Base-by-base conservation (phyloP, 2,888 invertebrate genomes). In the Dynastes grantii region DNA sequence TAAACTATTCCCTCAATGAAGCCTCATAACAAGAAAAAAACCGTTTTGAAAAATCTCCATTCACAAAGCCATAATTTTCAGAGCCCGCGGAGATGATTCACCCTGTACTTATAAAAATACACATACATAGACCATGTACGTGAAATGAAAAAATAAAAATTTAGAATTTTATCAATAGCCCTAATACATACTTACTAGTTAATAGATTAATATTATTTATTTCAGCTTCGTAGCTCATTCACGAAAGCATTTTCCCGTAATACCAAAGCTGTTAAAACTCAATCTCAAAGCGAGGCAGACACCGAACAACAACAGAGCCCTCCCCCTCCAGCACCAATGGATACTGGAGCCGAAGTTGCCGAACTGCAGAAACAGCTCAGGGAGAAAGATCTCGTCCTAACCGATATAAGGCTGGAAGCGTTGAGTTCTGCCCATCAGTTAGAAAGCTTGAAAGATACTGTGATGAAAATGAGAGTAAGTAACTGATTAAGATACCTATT, bases 371-470 rank as follows among this genome's bases (percentile, higher is more conserved):
- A 97, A 86, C 97, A 98, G 87, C 90, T 99, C 71, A 91, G 98
- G 53, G 98, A 99, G 86, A 98, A 98, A 88, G 99, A 99, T 89
- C 93, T 97, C 87, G 97, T 97, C 80, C 91, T 99, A 82, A 98
- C 98, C 1, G 99, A 99, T 88, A 98, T 98, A 80, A 92, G 98
- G 81, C 91, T 99, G 81, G 99, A 99, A 89, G 98, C 99, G 6
- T 90, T 99, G 49, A 97, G 97, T 84, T 98, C 98, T 0, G 98
- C 98, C 2, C 98, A 98, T 89, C 98, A 99, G 88, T 91, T 99
- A 77, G 98, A 99, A 88, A 97, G 96, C 84, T 92, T 99, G 27
- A 96, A 97, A 88, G 99, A 99, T 87, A 97, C 98, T 73, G 97
- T 99, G 86, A 97, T 96, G 89, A 97, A 97, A 90, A 97, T 99